Conservation (phyloP, 2,797 vertebrate genomes). For the Alosa sapidissima region DNA sequence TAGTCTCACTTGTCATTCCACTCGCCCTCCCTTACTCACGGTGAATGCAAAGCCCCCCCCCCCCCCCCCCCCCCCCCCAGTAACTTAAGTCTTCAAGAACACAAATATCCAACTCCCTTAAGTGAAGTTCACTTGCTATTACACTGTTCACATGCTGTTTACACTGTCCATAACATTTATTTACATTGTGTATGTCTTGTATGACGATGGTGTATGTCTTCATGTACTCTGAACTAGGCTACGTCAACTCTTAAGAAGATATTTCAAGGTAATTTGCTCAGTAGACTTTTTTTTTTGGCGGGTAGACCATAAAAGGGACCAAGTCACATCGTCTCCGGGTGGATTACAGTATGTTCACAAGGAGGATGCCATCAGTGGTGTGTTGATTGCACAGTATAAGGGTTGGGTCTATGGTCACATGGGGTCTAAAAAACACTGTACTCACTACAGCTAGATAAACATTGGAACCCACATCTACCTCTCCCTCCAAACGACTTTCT, state of each 20-base stretch:
- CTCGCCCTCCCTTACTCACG: not conserved
- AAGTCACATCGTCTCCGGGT: slow-evolving; percentile 23
- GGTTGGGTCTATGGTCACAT: slow-evolving; percentile 47
- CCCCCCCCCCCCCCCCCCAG: not conserved
- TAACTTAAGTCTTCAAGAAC: not conserved
- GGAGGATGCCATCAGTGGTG: slow-evolving; percentile 60
- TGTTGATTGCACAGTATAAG: slow-evolving; percentile 39
- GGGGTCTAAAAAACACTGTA: slow-evolving; percentile 72
- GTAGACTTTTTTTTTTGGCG: slow-evolving; percentile 48
- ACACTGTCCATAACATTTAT: not conserved
- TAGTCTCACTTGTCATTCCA: not conserved
- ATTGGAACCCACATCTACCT: slow-evolving; percentile 89
- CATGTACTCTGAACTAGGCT: not conserved
- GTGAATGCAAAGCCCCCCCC: not conserved
- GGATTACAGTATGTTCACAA: slow-evolving; percentile 24
- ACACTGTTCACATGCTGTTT: too few species aligned
- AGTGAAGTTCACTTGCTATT: not conserved
- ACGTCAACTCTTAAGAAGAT: not conserved
- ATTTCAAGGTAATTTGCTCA: slow-evolving; percentile 47
- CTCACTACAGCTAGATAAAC: slow-evolving; percentile 86
- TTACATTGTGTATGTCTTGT: not conserved
- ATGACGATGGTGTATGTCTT: not conserved
- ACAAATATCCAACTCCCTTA: not conserved
- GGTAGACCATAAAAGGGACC: slow-evolving; percentile 20
- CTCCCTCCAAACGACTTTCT: slow-evolving; percentile 92